Evolutionary conservation across 2,797 vertebrate species (phyloP).

Genomic region (Mustela erminea): DNA sequence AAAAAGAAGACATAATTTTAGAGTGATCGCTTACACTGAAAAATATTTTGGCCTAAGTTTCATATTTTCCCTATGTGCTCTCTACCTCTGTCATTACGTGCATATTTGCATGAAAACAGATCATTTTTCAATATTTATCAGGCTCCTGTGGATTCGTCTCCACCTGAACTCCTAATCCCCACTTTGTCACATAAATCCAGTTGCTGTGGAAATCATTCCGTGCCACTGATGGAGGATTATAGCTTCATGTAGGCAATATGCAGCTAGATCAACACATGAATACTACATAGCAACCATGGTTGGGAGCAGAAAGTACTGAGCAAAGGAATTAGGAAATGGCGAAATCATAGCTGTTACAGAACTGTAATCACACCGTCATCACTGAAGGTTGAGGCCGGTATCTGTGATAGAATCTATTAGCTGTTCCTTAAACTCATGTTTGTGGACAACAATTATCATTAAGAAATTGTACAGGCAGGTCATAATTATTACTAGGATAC

Average conservation of each 20-base stretch:
- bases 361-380: fast-evolving
- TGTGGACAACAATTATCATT: neutral
- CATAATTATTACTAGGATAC: neutral
- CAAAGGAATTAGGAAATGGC: neutral
- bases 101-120: constrained; percentile 56
- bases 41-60: constrained; percentile 16
- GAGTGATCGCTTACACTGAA: constrained; percentile 1
- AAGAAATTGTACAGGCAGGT: neutral
- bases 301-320: neutral
- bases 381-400: neutral
- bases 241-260: constrained; percentile 49
- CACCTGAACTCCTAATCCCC: constrained; percentile 81
- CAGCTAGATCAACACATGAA: constrained; percentile 46
- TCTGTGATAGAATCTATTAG: neutral
- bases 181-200: constrained; percentile 73
- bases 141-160: constrained; percentile 66
- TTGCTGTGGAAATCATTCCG: constrained; percentile 73
- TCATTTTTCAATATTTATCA: constrained; percentile 69
- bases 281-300: constrained; percentile 4
- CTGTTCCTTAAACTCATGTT: neutral
- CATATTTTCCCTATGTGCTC: neutral
- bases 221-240: constrained; percentile 69
- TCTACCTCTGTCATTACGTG: neutral
- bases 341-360: fast-evolving
- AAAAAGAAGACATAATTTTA: constrained; percentile 32